phyloP scores from a whole-genome alignment of 2,113 vertebrate species.

The Oophaga pumilio region DNA sequence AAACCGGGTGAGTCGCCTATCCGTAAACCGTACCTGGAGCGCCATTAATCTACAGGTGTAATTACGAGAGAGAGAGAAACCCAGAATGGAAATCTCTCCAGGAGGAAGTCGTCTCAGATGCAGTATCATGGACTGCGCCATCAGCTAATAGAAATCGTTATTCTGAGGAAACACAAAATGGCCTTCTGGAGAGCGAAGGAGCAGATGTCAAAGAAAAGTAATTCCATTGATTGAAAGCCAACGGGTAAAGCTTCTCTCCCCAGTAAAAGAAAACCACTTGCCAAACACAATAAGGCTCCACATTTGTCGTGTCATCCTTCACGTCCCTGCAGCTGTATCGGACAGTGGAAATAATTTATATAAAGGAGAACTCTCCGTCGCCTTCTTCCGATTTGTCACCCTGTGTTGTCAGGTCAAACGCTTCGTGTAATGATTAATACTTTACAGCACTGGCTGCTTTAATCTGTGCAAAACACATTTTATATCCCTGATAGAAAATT shows the following conservation, averaged over 20 bases:
- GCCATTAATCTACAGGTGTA: background rate
- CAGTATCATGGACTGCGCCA: slow-evolving; percentile 16
- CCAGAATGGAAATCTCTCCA: background rate
- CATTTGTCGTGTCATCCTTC: slow-evolving; percentile 44
- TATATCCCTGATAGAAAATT: slow-evolving; percentile 62
- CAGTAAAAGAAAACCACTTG: slow-evolving; percentile 56
- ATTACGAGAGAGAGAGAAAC: background rate
- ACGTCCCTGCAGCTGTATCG: slow-evolving; percentile 54
- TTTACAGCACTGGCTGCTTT: slow-evolving; percentile 62
- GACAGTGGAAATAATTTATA: slow-evolving; percentile 37
- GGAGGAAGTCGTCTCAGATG: rapidly evolving
- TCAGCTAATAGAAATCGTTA: slow-evolving; percentile 39
- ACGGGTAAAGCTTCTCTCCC: slow-evolving; percentile 1
- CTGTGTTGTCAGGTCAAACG: slow-evolving; percentile 44
- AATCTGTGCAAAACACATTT: slow-evolving; percentile 66
- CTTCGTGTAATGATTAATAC: slow-evolving; percentile 58
- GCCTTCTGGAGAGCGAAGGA: slow-evolving; percentile 28
- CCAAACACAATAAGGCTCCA: slow-evolving; percentile 51
- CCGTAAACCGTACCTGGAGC: background rate
- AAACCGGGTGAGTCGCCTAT: background rate
- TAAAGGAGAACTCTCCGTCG: slow-evolving; percentile 44
- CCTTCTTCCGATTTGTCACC: slow-evolving; percentile 41
- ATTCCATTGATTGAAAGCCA: slow-evolving; percentile 53
- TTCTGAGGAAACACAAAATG: slow-evolving; percentile 37
- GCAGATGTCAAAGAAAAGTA: slow-evolving; percentile 50